phyloP scores from a whole-genome alignment of 1,140 invertebrate species.

The Berghia stephanieae region DNA sequence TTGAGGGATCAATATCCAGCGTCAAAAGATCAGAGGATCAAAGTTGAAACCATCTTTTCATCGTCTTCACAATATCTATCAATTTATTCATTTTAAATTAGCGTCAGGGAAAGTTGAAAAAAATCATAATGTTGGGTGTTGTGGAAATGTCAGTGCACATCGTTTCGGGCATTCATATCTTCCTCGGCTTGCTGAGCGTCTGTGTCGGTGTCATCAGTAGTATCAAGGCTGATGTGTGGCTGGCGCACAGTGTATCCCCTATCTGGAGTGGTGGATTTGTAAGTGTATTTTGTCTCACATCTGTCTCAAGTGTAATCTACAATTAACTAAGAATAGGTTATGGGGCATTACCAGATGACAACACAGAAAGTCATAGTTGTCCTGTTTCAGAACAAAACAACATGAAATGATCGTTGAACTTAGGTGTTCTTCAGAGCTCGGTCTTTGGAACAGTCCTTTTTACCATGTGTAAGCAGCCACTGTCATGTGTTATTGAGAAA shows the following conservation, averaged over 20 bases:
- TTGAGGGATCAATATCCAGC: neutral
- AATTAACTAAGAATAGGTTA: too few species aligned
- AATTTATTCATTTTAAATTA: neutral
- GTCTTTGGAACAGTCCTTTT: too few species aligned
- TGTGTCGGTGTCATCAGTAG: conserved; percentile 63
- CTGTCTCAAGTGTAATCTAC: too few species aligned
- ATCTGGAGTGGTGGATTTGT: conserved; percentile 69
- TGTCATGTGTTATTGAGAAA: too few species aligned
- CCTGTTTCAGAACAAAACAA: too few species aligned
- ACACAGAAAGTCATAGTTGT: too few species aligned
- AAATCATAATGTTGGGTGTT: conserved; percentile 45
- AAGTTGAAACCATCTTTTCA: neutral
- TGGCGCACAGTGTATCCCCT: conserved; percentile 67
- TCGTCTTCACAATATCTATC: neutral
- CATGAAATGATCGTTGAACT: too few species aligned
- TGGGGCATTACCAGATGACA: too few species aligned
- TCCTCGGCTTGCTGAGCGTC: conserved; percentile 63
- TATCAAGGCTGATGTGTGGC: conserved; percentile 66
- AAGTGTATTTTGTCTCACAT: too few species aligned
- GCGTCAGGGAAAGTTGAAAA: neutral
- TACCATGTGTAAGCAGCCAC: too few species aligned
- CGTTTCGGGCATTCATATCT: conserved; percentile 60
- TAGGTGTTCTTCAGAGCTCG: too few species aligned
- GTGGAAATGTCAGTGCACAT: conserved; percentile 56
- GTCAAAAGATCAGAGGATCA: neutral